phyloP scores from a whole-genome alignment of 2,797 vertebrate species.

The Helicolenus hilgendorfi region DNA sequence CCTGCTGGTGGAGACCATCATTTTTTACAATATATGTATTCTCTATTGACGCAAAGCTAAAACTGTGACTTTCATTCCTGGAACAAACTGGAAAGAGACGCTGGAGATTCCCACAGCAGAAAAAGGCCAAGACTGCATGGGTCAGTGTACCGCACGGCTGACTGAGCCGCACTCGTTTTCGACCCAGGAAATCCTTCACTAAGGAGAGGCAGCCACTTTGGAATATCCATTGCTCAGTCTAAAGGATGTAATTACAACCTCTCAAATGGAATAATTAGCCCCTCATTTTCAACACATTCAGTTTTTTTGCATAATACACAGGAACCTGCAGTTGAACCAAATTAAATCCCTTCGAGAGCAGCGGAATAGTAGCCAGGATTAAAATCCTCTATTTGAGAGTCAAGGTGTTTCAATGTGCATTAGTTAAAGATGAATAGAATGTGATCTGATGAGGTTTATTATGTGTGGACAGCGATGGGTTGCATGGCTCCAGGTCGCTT shows the following conservation, averaged over 20 bases:
- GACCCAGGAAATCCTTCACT: slow-evolving; percentile 69
- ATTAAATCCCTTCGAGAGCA: slow-evolving; percentile 78
- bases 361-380: slow-evolving; percentile 61
- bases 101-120: slow-evolving; percentile 55
- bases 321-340: slow-evolving; percentile 78
- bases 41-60: background rate
- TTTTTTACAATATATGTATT: slow-evolving; percentile 22
- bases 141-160: slow-evolving; percentile 51
- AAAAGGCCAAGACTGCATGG: slow-evolving; percentile 51
- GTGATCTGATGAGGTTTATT: slow-evolving; percentile 38
- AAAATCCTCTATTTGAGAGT: slow-evolving; percentile 55
- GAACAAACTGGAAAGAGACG: slow-evolving; percentile 11
- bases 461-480: background rate
- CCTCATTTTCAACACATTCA: slow-evolving; percentile 75
- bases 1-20: background rate
- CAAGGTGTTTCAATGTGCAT: slow-evolving; percentile 58
- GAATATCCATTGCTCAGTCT: slow-evolving; percentile 75
- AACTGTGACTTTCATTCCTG: slow-evolving; percentile 22
- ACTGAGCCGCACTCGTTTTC: slow-evolving; percentile 59
- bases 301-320: slow-evolving; percentile 75
- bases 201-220: slow-evolving; percentile 66
- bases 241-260: slow-evolving; percentile 85
- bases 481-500: background rate
- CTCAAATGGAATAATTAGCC: slow-evolving; percentile 85
- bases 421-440: slow-evolving; percentile 53